phyloP scores from a whole-genome alignment of 1,140 invertebrate genomes.

The Zaprionus kolodkinae region DNA sequence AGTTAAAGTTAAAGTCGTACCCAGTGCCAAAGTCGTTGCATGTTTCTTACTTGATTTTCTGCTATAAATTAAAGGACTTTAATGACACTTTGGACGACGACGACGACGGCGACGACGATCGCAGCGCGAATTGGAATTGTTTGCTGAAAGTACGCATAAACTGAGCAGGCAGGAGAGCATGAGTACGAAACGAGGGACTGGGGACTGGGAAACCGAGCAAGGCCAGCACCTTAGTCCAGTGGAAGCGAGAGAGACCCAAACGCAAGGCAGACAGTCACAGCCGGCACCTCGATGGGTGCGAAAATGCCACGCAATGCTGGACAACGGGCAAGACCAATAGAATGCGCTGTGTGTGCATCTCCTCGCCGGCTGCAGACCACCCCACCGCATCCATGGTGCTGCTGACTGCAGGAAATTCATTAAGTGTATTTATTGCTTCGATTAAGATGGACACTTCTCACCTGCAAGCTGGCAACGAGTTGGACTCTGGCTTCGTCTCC shows the following conservation, averaged over 20 bases:
- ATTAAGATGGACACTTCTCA: slow-evolving; percentile 83
- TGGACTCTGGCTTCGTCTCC: slow-evolving; percentile 23
- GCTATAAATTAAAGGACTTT: slow-evolving; percentile 83
- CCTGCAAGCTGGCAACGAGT: slow-evolving; percentile 56
- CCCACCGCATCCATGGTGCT: slow-evolving; percentile 6
- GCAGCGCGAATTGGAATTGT: slow-evolving; percentile 72
- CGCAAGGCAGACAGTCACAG: neutral
- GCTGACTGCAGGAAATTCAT: slow-evolving; percentile 78
- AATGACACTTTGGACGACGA: slow-evolving; percentile 78
- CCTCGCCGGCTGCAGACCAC: too few relatives aligned
- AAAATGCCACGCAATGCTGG: slow-evolving; percentile 77
- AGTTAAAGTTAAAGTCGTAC: slow-evolving; percentile 33
- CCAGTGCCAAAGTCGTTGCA: slow-evolving; percentile 69
- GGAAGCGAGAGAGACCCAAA: neutral
- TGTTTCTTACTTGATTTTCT: slow-evolving; percentile 82
- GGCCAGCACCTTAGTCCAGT: slow-evolving; percentile 11
- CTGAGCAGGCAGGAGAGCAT: slow-evolving; percentile 34
- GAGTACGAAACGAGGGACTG: slow-evolving; percentile 1
- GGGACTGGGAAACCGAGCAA: neutral
- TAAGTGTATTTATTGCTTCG: slow-evolving; percentile 83
- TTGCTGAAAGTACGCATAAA: slow-evolving; percentile 61
- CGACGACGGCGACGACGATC: slow-evolving; percentile 70
- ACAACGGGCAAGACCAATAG: slow-evolving; percentile 71
- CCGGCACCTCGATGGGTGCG: slow-evolving; percentile 71
- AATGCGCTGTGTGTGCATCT: slow-evolving; percentile 52